A percentile compares a stretch with the other conserved stretches of the same genome.
phyloP scores from a whole-genome alignment of 2,797 vertebrate species.

The Poeciliopsis presidionis region DNA sequence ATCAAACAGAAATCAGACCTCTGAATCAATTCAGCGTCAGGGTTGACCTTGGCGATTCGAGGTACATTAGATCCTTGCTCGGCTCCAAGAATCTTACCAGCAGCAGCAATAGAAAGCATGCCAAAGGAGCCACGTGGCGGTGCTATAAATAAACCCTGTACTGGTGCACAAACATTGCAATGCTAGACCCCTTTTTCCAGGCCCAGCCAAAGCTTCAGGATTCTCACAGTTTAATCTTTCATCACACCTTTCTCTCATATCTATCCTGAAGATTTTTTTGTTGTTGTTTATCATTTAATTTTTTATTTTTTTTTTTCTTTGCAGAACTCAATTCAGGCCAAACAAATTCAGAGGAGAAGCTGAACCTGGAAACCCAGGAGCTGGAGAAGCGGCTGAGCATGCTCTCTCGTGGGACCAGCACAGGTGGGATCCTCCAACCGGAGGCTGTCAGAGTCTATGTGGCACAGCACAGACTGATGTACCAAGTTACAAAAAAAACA shows the following conservation, averaged over 20 bases:
- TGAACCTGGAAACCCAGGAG: constrained; percentile 88
- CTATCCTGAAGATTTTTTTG: not conserved
- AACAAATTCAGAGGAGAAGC: constrained; percentile 82
- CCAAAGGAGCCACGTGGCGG: constrained; percentile 48
- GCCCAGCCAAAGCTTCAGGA: not conserved
- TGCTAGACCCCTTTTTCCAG: constrained; percentile 49
- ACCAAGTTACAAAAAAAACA: too few relatives aligned
- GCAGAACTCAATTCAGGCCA: constrained; percentile 81
- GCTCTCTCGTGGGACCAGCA: constrained; percentile 86
- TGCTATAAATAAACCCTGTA: constrained; percentile 67
- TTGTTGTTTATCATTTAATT: not conserved
- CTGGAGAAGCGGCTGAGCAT: constrained; percentile 92
- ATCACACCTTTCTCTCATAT: not conserved
- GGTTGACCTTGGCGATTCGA: constrained; percentile 58
- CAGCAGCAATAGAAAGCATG: constrained; percentile 25
- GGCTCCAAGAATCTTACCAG: constrained; percentile 29
- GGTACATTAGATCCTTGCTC: constrained; percentile 43
- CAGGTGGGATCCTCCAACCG: constrained; percentile 77
- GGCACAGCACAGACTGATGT: too few relatives aligned
- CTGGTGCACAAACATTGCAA: constrained; percentile 56
- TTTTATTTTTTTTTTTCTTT: not conserved
- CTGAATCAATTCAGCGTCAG: constrained; percentile 8
- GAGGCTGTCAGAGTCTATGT: not conserved
- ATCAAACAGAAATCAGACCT: not conserved
- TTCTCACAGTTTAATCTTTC: not conserved